phyloP scores from a whole-genome alignment of 2,888 invertebrate species.

The Isotomurus palustris region DNA sequence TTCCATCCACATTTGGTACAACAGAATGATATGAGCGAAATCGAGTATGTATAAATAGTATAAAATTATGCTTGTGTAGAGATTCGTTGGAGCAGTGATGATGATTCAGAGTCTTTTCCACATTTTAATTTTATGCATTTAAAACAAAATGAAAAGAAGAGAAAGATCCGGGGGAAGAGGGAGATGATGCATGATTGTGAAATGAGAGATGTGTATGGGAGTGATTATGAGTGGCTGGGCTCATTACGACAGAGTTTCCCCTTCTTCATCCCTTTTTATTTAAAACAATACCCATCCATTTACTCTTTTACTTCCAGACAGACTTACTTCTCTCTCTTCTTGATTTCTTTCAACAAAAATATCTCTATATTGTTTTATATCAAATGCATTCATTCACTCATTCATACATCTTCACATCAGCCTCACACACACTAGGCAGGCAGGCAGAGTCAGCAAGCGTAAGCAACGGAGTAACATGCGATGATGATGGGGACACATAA shows the following conservation, averaged over 20 bases:
- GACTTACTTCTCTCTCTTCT: neutral
- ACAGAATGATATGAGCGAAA: too few species aligned
- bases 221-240: conserved; percentile 3
- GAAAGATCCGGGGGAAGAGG: neutral
- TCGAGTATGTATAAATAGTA: too few species aligned
- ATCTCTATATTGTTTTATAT: conserved; percentile 1
- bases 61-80: too few species aligned
- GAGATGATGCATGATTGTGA: neutral
- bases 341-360: neutral
- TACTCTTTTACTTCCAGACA: neutral
- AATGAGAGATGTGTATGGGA: neutral
- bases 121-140: too few species aligned
- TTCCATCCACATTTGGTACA: too few species aligned
- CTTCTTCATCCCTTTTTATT: neutral
- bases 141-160: too few species aligned
- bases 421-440: conserved; percentile 2
- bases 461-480: too few species aligned
- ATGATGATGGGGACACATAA: neutral
- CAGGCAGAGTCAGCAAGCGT: neutral
- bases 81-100: too few species aligned
- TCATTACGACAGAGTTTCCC: neutral
- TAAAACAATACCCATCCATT: neutral
- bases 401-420: conserved; percentile 6
- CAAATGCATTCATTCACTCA: conserved; percentile 5
- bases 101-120: too few species aligned